A percentile compares a stretch with the other conserved stretches of the same genome.
Evolutionary conservation across 1,140 invertebrate species (phyloP).

Genomic region (fruit fly (Drosophila melanogaster)): DNA sequence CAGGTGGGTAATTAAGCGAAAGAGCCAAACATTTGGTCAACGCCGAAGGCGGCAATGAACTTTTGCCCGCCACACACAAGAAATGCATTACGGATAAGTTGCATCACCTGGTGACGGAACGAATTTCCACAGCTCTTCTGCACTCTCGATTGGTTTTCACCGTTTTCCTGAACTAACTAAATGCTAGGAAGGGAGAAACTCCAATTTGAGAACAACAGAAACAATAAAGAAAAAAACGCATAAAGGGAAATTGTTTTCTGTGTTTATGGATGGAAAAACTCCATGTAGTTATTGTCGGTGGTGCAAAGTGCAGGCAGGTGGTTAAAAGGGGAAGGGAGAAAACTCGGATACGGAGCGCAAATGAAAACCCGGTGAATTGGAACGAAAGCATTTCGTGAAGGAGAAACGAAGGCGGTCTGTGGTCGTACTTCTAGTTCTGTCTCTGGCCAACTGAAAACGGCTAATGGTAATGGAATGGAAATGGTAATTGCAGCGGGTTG

Average conservation of each 20-base stretch:
- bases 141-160: background rate
- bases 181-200: background rate
- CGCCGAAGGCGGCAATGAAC: slow-evolving; percentile 64
- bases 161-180: slow-evolving; percentile 5
- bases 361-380: slow-evolving; percentile 55
- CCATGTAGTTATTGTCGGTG: slow-evolving; percentile 35
- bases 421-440: slow-evolving; percentile 35
- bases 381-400: slow-evolving; percentile 50
- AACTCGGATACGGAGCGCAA: background rate
- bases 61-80: slow-evolving; percentile 13
- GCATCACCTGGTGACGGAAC: slow-evolving; percentile 20
- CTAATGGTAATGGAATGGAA: slow-evolving; percentile 26
- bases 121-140: background rate
- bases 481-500: slow-evolving; percentile 41
- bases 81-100: slow-evolving; percentile 29
- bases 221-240: slow-evolving; percentile 45
- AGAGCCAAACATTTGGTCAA: slow-evolving; percentile 47
- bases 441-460: slow-evolving; percentile 15
- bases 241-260: slow-evolving; percentile 72
- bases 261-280: slow-evolving; percentile 49
- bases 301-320: slow-evolving; percentile 44
- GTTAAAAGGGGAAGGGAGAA: background rate
- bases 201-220: slow-evolving; percentile 25
- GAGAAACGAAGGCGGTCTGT: slow-evolving; percentile 30
- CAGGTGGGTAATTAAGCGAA: slow-evolving; percentile 58